Evolutionary conservation across 2,113 vertebrate species (phyloP), one percentile per base, ranked within the genome.

Genomic region (Himantopus leucocephalus): DNA sequence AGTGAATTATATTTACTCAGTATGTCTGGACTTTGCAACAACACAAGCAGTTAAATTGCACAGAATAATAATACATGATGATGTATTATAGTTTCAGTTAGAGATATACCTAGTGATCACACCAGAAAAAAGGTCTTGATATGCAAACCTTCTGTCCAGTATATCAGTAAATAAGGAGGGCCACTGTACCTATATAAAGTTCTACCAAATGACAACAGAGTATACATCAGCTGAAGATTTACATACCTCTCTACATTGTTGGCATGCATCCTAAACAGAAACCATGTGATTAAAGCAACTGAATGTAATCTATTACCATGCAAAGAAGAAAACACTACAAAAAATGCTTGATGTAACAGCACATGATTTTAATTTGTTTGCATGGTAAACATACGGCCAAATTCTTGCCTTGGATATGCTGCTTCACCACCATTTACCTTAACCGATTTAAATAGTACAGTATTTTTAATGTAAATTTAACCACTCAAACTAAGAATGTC

Each of bases 1-100:
- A 95, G 59, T 86, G 56, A 93, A 88, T n/a, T 55, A 62, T 66
- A 75, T 92, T 84, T 92, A 59, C 56, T 94, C 32, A 72, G 95
- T 67, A 80, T 66, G 68, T 37, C 39, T 64, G 47, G 34, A 43
- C 75, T 75, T 90, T 16, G 35, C 39, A 83, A 52, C 22, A 90
- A 30, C 78, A 48, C 14, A 72, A 39, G 24, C 52, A 59, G 24
- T 87, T 64, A 72, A 85, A 79, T 21, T 91, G 77, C 18, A 89
- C 17, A 30, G 32, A 63, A 70, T 12, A 66, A 53, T 35, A 81
- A 82, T 21, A 82, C 15, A 45, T 0, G 0, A 56, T 43, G 12
- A 35, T 63, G 30, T 30, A 35, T n/a, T 83, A 53, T 6, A 48
- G 32, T 66, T 85, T 71, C 58, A 80, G 48, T 47, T 70, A 52